A percentile compares a stretch with the other conserved stretches of the same genome.
Evolutionary conservation across 2,888 invertebrate species (phyloP).

Genomic region (Hirtodrosophila cameraria): DNA sequence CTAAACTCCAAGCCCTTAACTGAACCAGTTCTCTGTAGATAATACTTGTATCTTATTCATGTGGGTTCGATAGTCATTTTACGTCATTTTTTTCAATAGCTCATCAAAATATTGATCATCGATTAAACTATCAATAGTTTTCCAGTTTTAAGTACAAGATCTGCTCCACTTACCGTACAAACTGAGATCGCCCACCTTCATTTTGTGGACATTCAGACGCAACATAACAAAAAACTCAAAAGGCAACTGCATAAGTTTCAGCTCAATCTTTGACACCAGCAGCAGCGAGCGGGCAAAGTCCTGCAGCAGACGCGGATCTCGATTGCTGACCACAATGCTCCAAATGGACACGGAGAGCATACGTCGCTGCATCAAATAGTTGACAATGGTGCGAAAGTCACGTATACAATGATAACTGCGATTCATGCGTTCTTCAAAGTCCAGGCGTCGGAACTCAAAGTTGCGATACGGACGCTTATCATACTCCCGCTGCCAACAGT

Average conservation of each 20-base stretch:
- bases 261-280: slow-evolving; percentile 51
- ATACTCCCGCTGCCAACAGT: slow-evolving; percentile 83
- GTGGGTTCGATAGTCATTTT: too few species aligned
- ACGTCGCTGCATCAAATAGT: slow-evolving; percentile 59
- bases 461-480: slow-evolving; percentile 76
- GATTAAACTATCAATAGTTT: too few species aligned
- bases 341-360: slow-evolving; percentile 49
- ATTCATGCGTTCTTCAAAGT: slow-evolving; percentile 74
- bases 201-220: slow-evolving; percentile 36
- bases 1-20: too few species aligned
- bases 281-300: slow-evolving; percentile 59
- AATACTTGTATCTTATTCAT: too few species aligned
- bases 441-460: slow-evolving; percentile 71
- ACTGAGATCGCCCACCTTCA: slow-evolving; percentile 62
- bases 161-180: slow-evolving; percentile 65
- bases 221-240: slow-evolving; percentile 67
- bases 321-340: slow-evolving; percentile 42
- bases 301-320: slow-evolving; percentile 40
- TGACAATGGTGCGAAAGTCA: slow-evolving; percentile 73
- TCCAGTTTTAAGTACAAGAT: not conserved
- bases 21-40: too few species aligned
- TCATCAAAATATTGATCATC: too few species aligned
- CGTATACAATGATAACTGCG: slow-evolving; percentile 58
- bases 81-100: too few species aligned
- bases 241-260: slow-evolving; percentile 70